Conservation (phyloP, 1,140 invertebrate species). For the Drosophila arawakana region DNA sequence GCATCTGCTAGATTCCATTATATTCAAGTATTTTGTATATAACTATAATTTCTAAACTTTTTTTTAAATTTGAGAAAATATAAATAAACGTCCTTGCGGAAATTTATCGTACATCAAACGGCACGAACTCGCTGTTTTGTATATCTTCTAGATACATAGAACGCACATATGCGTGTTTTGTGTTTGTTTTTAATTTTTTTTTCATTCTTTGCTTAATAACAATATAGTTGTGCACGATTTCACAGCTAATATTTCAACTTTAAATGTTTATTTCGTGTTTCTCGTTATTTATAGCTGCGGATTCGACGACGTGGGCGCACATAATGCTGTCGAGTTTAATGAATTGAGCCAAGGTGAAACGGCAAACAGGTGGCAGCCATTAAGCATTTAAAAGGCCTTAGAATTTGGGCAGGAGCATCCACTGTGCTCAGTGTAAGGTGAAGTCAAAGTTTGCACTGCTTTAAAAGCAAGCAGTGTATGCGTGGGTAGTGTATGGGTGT, state of each 20-base stretch:
- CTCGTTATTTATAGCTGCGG: conserved; percentile 57
- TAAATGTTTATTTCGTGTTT: conserved; percentile 50
- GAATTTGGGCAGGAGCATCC: neutral
- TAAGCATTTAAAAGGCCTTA: neutral
- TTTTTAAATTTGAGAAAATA: conserved; percentile 11
- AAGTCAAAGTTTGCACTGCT: no score
- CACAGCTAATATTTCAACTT: conserved; percentile 50
- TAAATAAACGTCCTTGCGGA: conserved; percentile 77
- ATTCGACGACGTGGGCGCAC: conserved; percentile 33
- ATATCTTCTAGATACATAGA: conserved; percentile 12
- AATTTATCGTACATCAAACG: conserved; percentile 33
- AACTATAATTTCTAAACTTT: conserved; percentile 22
- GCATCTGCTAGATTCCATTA: conserved; percentile 28
- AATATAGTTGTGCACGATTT: conserved; percentile 58
- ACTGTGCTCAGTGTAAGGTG: neutral
- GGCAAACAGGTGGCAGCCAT: neutral
- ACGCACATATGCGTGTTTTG: conserved; percentile 24
- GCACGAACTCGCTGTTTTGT: conserved; percentile 37
- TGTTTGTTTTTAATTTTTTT: conserved; percentile 41
- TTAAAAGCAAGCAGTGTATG: no score
- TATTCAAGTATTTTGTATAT: conserved; percentile 10
- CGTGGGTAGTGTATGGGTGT: no score
- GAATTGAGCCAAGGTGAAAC: conserved; percentile 66
- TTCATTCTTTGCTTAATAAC: conserved; percentile 29
- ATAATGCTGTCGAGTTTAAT: conserved; percentile 58